Conservation (phyloP, 2,888 invertebrate genomes). For the Zele albiditarsus region DNA sequence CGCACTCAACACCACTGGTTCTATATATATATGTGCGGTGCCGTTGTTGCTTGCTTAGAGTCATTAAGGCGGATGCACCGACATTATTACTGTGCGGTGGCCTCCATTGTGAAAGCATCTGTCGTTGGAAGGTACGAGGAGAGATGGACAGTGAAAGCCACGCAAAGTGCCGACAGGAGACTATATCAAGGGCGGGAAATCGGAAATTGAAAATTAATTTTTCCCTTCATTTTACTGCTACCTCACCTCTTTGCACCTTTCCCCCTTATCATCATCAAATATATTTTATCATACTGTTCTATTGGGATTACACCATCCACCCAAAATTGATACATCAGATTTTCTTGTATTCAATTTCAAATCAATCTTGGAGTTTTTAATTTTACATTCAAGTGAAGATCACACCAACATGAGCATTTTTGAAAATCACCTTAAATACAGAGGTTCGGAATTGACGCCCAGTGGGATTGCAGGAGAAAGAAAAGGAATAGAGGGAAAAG, state of each 20-base stretch:
- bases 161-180: constrained; percentile 47
- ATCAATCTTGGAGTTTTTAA: too few relatives aligned
- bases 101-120: constrained; percentile 63
- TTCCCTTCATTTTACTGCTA: constrained; percentile 37
- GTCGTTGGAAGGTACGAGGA: constrained; percentile 48
- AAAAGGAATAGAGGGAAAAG: too few relatives aligned
- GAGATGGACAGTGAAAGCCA: constrained; percentile 46
- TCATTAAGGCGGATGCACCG: constrained; percentile 49
- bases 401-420: too few relatives aligned
- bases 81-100: constrained; percentile 45
- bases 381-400: too few relatives aligned
- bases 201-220: constrained; percentile 61
- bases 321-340: too few relatives aligned
- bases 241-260: neutral
- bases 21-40: constrained; percentile 32
- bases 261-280: too few relatives aligned
- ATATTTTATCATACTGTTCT: too few relatives aligned
- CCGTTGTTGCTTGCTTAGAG: constrained; percentile 47
- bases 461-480: too few relatives aligned
- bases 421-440: too few relatives aligned
- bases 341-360: too few relatives aligned
- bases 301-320: too few relatives aligned
- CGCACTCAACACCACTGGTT: constrained; percentile 32
- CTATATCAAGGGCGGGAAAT: constrained; percentile 55
- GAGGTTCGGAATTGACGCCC: too few relatives aligned